Evolutionary conservation across 2,797 vertebrate genomes (phyloP).

Genomic region (Danionella dracula): DNA sequence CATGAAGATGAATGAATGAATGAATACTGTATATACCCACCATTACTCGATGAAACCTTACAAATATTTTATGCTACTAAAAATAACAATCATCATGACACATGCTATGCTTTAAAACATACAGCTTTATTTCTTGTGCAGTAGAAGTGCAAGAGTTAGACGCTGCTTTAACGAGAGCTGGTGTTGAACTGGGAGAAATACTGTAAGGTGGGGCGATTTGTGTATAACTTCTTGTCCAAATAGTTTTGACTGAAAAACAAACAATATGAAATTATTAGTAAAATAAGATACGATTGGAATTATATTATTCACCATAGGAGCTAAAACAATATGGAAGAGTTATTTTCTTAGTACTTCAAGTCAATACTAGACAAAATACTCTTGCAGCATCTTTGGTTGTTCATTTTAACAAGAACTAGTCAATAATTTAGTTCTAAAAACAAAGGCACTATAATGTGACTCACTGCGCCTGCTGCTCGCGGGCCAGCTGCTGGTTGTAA

Average conservation of each 20-base stretch:
- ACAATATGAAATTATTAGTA: constrained; percentile 18
- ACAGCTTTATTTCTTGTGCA: neutral
- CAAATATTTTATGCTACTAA: too few relatives aligned
- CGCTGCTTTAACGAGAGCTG: constrained; percentile 60
- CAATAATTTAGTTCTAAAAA: too few relatives aligned
- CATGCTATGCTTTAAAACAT: neutral
- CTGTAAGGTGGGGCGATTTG: constrained; percentile 63
- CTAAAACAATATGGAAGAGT: neutral
- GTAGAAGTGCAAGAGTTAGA: neutral
- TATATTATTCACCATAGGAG: neutral
- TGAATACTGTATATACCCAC: too few relatives aligned
- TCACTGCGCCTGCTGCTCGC: constrained; percentile 65
- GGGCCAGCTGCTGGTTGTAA: constrained; percentile 63
- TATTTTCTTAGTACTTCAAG: too few relatives aligned
- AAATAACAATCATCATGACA: too few relatives aligned
- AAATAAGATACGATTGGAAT: neutral
- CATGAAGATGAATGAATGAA: too few relatives aligned
- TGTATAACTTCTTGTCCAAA: constrained; percentile 67
- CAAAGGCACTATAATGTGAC: constrained; percentile 27
- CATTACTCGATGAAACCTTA: too few relatives aligned
- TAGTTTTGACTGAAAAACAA: constrained; percentile 62
- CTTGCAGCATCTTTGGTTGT: too few relatives aligned
- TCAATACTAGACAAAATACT: too few relatives aligned
- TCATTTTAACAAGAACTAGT: too few relatives aligned
- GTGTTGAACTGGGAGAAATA: constrained; percentile 71